Conservation (phyloP, 2,113 vertebrate species). For the Coptodon bakossiorum region DNA sequence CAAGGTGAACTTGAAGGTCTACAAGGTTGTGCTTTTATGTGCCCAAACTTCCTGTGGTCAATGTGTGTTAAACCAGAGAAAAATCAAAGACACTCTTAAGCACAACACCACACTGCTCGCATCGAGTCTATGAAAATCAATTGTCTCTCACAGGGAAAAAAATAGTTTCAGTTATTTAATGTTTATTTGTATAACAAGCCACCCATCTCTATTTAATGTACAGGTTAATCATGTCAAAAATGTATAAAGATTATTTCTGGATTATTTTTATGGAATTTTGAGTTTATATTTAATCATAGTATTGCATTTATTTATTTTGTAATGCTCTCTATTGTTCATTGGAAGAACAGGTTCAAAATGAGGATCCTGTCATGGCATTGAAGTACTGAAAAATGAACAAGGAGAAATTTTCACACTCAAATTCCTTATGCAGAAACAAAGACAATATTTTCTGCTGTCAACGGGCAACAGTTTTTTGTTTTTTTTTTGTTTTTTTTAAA, state of each 20-base stretch:
- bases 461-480: background rate
- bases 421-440: constrained; percentile 25
- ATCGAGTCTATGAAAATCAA: constrained; percentile 62
- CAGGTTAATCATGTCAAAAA: constrained; percentile 62
- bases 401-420: constrained; percentile 15
- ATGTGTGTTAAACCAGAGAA: constrained; percentile 20
- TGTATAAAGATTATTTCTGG: constrained; percentile 33
- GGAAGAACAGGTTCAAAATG: constrained; percentile 45
- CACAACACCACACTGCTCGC: constrained; percentile 41
- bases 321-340: constrained; percentile 29
- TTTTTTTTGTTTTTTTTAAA: background rate
- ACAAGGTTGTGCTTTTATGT: constrained; percentile 57
- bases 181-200: constrained; percentile 31
- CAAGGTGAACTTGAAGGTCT: constrained; percentile 80
- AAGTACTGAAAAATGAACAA: constrained; percentile 33
- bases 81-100: constrained; percentile 64
- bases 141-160: constrained; percentile 42
- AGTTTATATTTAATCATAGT: constrained; percentile 32
- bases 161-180: constrained; percentile 49
- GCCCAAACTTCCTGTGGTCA: constrained; percentile 56
- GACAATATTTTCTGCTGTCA: constrained; percentile 33
- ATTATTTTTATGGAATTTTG: constrained; percentile 28
- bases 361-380: constrained; percentile 49
- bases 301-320: constrained; percentile 20
- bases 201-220: background rate